Evolutionary conservation across 2,113 vertebrate genomes (phyloP), one percentile per base, ranked within the genome.

Genomic region (Rhabdomys dilectus): DNA sequence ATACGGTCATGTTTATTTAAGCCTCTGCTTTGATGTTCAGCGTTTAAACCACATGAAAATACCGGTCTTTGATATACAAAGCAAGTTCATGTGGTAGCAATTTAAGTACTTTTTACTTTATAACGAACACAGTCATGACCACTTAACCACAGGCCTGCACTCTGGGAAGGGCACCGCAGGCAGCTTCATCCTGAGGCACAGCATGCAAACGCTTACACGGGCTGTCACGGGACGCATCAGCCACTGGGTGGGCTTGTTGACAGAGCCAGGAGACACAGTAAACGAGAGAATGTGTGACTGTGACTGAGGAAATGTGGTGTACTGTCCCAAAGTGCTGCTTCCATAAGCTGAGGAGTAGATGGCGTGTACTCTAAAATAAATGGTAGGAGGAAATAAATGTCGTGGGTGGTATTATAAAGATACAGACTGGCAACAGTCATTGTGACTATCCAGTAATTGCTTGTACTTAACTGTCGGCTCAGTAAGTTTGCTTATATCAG

Each of bases 71-170:
- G 91, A 80, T 73, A 78, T n/a, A n/a, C 7, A 56, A 92, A 92
- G 80, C 7, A 56, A 72, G 62, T 45, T 82, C 80, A 75, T 75
- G 93, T 88, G 48, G 16, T 75, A 84, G 70, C 66, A 31, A 77
- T 88, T 92, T 73, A 82, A 72, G 45, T 93, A 51, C 70, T 70
- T 91, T 96, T 93, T 70, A 89, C 86, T 42, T 86, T 88, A 21
- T 88, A 60, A 75, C 42, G 21, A n/a, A 56, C 62, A 36, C 15
- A 81, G 42, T 39, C 45, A 34, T n/a, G 24, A n/a, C 87, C 19
- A 26, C 42, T 60, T 62, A 73, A n/a, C 51, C 36, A 58, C 39
- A 39, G 29, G 26, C 42, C 21, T 56, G 45, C 22, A 26, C 58
- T 39, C 53, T 64, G 92, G 9, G 34, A 73, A 42, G 53, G 29